Conservation (phyloP, 2,113 vertebrate species). For the Alethe castanea region DNA sequence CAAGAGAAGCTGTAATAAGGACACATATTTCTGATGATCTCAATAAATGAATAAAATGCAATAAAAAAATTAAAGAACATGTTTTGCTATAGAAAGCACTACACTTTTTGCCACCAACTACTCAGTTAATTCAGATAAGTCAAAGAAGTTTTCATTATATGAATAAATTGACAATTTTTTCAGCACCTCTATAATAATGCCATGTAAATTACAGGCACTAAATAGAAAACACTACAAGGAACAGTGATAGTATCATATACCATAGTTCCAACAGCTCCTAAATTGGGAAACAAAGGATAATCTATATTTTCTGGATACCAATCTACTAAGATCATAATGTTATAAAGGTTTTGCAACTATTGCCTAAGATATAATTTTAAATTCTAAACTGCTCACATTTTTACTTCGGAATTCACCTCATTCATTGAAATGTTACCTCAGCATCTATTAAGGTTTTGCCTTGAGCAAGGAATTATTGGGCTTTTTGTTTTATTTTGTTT, state of each 20-base stretch:
- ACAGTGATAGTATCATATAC: neutral
- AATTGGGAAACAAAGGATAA: neutral
- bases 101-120: neutral
- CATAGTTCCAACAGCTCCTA: neutral
- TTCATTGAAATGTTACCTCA: conserved; percentile 50
- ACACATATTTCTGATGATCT: neutral
- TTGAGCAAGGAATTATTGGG: conserved; percentile 57
- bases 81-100: neutral
- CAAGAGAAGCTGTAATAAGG: neutral
- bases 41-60: neutral
- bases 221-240: conserved; percentile 14
- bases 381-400: conserved; percentile 21
- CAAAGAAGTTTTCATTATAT: neutral
- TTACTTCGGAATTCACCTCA: conserved; percentile 39
- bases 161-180: neutral
- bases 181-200: neutral
- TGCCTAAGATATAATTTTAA: conserved; percentile 16
- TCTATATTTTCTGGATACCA: conserved; percentile 5
- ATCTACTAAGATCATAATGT: neutral
- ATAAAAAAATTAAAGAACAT: neutral
- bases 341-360: conserved; percentile 13
- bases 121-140: neutral
- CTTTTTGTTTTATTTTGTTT: conserved; percentile 37
- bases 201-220: neutral
- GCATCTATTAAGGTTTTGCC: conserved; percentile 44